Evolutionary conservation across 2,113 vertebrate species (phyloP).

Genomic region (Octodon degus): DNA sequence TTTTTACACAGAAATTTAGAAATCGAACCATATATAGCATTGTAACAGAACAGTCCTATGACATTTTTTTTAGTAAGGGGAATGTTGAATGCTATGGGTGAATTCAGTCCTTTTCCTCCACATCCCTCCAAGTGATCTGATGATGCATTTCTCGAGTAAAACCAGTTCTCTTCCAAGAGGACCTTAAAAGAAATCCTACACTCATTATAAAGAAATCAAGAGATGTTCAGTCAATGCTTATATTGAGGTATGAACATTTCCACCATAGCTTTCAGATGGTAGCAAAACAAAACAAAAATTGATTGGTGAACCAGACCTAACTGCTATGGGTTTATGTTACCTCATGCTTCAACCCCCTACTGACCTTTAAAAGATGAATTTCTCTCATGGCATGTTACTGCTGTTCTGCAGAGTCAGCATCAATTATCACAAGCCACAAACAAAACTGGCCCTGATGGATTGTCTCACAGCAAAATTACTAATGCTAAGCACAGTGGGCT

Average conservation of each 20-base stretch:
- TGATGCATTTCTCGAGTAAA: slow-evolving; percentile 15
- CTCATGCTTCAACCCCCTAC: slow-evolving; percentile 75
- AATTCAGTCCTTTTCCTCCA: not conserved
- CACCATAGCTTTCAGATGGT: slow-evolving; percentile 29
- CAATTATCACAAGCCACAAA: slow-evolving; percentile 83
- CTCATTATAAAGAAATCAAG: slow-evolving; percentile 38
- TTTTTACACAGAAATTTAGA: too few species aligned
- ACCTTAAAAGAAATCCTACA: not conserved
- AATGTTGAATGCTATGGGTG: not conserved
- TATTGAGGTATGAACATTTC: not conserved
- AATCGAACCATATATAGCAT: too few species aligned
- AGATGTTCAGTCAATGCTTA: slow-evolving; percentile 23
- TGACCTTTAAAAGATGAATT: slow-evolving; percentile 86
- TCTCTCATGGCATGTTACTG: slow-evolving; percentile 75
- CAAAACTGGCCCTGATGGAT: slow-evolving; percentile 83
- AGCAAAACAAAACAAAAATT: slow-evolving; percentile 65
- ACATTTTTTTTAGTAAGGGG: too few species aligned
- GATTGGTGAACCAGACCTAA: slow-evolving; percentile 79
- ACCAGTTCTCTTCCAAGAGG: slow-evolving; percentile 1
- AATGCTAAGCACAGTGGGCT: slow-evolving; percentile 76
- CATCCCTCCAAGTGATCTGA: not conserved
- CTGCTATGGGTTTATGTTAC: slow-evolving; percentile 80
- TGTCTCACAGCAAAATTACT: slow-evolving; percentile 82
- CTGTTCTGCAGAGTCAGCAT: slow-evolving; percentile 77
- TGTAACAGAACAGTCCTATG: too few species aligned